A percentile compares a stretch with the other conserved stretches of the same genome.
Conservation (phyloP, 2,797 vertebrate species). For the Amniataba percoides region DNA sequence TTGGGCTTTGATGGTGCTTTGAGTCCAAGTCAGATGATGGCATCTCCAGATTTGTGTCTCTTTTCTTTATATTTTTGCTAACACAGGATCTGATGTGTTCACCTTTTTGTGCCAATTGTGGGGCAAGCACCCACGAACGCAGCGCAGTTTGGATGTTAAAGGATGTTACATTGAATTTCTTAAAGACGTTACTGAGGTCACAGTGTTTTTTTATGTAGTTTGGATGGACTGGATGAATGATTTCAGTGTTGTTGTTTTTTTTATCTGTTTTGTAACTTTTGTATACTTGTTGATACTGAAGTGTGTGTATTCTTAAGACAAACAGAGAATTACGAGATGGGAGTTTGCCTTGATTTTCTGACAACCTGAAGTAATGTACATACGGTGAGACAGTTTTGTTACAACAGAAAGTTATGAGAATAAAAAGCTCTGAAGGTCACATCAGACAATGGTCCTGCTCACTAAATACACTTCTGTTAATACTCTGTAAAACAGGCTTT, state of each 20-base stretch:
- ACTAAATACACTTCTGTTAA: background rate
- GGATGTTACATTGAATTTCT: constrained; percentile 17
- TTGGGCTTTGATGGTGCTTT: constrained; percentile 49
- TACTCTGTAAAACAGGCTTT: background rate
- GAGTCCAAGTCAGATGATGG: constrained; percentile 35
- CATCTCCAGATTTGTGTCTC: constrained; percentile 31
- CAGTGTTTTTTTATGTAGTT: constrained; percentile 44
- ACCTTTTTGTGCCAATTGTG: constrained; percentile 20
- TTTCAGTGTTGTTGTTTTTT: constrained; percentile 29
- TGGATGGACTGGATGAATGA: constrained; percentile 47
- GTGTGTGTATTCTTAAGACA: constrained; percentile 21
- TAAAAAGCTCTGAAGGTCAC: constrained; percentile 50
- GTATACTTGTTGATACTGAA: constrained; percentile 63
- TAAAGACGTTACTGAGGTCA: constrained; percentile 4
- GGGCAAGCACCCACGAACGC: background rate
- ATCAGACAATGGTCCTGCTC: background rate
- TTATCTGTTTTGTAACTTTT: constrained; percentile 47
- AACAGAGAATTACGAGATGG: constrained; percentile 26
- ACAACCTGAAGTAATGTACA: constrained; percentile 53
- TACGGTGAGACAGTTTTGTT: constrained; percentile 53
- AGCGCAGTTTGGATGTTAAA: constrained; percentile 26
- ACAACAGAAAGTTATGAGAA: constrained; percentile 50
- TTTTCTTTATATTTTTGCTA: constrained; percentile 31
- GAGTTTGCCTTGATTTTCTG: constrained; percentile 16
- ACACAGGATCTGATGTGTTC: constrained; percentile 30